Conservation (phyloP, 2,113 vertebrate genomes). For the Tachycineta bicolor region DNA sequence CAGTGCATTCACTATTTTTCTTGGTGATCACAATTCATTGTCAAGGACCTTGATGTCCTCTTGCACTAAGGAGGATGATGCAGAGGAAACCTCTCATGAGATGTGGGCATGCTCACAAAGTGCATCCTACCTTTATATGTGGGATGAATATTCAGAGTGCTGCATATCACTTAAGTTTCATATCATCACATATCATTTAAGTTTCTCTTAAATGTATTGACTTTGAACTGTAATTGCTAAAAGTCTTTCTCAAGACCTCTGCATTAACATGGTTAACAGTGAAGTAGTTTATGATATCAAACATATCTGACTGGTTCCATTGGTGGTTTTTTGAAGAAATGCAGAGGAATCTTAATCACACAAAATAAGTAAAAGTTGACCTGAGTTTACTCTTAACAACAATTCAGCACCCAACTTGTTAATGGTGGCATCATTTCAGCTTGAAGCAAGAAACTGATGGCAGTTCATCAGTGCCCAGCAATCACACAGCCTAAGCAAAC, state of each 20-base stretch:
- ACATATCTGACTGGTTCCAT: not conserved
- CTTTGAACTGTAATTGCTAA: not conserved
- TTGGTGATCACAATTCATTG: not conserved
- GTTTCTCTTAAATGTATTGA: not conserved
- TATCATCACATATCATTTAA: too few relatives aligned
- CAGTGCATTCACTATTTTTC: not conserved
- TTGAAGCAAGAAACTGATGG: not conserved
- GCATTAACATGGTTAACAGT: not conserved
- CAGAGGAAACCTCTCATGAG: not conserved
- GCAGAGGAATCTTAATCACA: not conserved
- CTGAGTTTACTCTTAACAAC: not conserved
- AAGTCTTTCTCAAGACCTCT: not conserved
- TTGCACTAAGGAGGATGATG: not conserved
- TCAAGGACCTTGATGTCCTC: not conserved
- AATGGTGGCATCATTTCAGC: not conserved
- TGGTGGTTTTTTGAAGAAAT: not conserved
- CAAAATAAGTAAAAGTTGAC: not conserved
- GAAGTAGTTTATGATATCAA: not conserved
- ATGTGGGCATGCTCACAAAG: not conserved
- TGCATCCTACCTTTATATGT: not conserved
- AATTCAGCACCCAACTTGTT: not conserved
- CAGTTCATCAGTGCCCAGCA: not conserved
- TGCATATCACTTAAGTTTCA: fast-evolving
- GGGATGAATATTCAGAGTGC: not conserved
- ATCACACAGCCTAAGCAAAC: not conserved